phyloP scores from a whole-genome alignment of 2,797 vertebrate species.

The Lepus oiostolus region DNA sequence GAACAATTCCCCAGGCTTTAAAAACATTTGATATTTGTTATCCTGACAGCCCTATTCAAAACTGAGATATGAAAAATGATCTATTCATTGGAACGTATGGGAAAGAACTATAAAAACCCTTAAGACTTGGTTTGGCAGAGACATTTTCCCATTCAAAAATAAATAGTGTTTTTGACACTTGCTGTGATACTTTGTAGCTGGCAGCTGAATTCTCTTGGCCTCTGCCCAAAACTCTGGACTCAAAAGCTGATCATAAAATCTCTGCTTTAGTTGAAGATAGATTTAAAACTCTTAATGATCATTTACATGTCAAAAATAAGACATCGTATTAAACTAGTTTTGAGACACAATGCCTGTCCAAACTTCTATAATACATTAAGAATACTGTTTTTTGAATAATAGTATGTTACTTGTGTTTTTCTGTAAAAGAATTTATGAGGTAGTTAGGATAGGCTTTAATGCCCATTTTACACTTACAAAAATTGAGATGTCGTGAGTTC shows the following conservation, averaged over 20 bases:
- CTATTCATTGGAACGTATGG: conserved; percentile 52
- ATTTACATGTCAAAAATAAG: conserved; percentile 63
- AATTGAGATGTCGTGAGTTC: not conserved
- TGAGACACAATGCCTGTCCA: conserved; percentile 80
- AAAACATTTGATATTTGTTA: conserved; percentile 61
- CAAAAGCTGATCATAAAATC: conserved; percentile 63
- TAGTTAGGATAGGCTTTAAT: not conserved
- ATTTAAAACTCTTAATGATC: conserved; percentile 53
- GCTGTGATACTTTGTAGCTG: conserved; percentile 56
- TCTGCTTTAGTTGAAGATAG: conserved; percentile 43
- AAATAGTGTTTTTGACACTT: conserved; percentile 51
- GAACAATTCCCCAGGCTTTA: not conserved
- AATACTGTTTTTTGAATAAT: not conserved
- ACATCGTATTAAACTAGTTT: conserved; percentile 70
- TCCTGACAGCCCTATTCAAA: conserved; percentile 57
- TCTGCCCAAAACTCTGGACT: conserved; percentile 62
- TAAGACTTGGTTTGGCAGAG: conserved; percentile 64
- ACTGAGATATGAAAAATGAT: conserved; percentile 56
- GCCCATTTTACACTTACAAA: not conserved
- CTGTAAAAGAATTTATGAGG: not conserved
- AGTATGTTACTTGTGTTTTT: not conserved
- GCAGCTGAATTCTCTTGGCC: conserved; percentile 59
- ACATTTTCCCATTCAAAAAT: conserved; percentile 63
- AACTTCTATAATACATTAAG: not conserved
- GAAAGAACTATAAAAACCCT: conserved; percentile 59